Conservation (phyloP, 2,888 invertebrate species). For the Plagiodera versicolora region DNA sequence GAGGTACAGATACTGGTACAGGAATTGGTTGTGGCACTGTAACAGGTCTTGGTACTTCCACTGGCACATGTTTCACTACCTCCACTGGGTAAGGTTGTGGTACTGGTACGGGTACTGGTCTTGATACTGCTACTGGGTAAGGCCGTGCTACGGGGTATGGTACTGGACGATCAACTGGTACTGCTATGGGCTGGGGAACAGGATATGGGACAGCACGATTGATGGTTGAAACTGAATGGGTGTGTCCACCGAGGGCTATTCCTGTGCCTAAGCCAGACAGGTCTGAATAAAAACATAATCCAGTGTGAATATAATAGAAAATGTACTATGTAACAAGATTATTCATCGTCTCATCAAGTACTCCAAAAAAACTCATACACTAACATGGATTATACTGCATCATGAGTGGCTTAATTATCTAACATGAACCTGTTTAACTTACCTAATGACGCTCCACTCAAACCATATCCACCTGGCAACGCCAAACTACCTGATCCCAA, state of each 20-base stretch:
- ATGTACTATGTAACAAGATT: too few species aligned
- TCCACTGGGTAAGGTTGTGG: slow-evolving; percentile 53
- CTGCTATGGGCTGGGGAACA: slow-evolving; percentile 47
- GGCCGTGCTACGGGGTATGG: slow-evolving; percentile 45
- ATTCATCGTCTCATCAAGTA: too few species aligned
- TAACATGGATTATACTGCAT: too few species aligned
- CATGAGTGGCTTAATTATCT: too few species aligned
- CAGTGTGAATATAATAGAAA: too few species aligned
- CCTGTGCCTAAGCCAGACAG: slow-evolving; percentile 28
- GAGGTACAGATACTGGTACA: slow-evolving; percentile 44
- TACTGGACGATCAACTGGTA: slow-evolving; percentile 50
- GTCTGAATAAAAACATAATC: slow-evolving; percentile 6
- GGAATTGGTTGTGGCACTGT: slow-evolving; percentile 39
- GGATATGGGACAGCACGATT: slow-evolving; percentile 63
- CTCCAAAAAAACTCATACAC: too few species aligned
- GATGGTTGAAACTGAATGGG: slow-evolving; percentile 42
- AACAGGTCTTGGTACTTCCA: slow-evolving; percentile 44
- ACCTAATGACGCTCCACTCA: slow-evolving; percentile 26
- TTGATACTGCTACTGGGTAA: slow-evolving; percentile 50
- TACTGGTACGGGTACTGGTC: slow-evolving; percentile 54
- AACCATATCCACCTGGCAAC: slow-evolving; percentile 28
- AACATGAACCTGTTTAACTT: too few species aligned
- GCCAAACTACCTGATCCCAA: slow-evolving; percentile 32
- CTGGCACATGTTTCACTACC: slow-evolving; percentile 52
- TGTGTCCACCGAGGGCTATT: slow-evolving; percentile 34